Base-by-base conservation (phyloP, 2,888 invertebrate genomes). In the Pilophorus perplexus region DNA sequence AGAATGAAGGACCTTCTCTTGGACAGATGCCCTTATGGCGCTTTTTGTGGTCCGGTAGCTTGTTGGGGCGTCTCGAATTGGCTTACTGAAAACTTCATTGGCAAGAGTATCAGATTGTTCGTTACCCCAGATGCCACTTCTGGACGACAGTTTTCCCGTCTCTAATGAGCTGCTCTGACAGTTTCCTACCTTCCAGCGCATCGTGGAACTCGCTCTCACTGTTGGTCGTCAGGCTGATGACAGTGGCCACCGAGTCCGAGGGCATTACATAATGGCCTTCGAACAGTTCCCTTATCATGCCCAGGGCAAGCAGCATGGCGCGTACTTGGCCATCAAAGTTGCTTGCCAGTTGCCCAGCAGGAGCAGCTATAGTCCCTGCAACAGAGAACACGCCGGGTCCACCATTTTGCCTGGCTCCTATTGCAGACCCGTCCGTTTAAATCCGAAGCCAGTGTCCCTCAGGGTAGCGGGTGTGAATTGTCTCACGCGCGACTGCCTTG, bases 301-400 rank as follows among this genome's bases (percentile, higher is more conserved):
- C 50, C 6, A 50, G 23, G 22, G 48, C 18, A 20, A 3, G 5
- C 18, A 48, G 3, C 18, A 54, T 28, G 3, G 54, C 54, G 23
- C 33, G 54, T 5, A 48, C 48, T 12, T 48, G 18, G 2, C 48
- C 27, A 28, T 54, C 54, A 14, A 54, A 54, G 54, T 54, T 54
- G 28, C 28, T 48, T 6, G 44, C 62, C 25, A 48, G 27, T 2
- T 27, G 14, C 8, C 62, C 48, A 12, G 23, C 60, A 12, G 46
- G 44, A 8, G 16, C 60, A 2, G n/a, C n/a, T n/a, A n/a, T n/a
- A n/a, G n/a, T n/a, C n/a, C n/a, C n/a, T n/a, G n/a, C n/a, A n/a
- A n/a, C n/a, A n/a, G n/a, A n/a, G n/a, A n/a, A 60, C 2, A 50
- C 20, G 18, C 60, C 60, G 20, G 60, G 46, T 48, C 48, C 44